Conservation (phyloP, 2,113 vertebrate genomes). For the Maylandia zebra region DNA sequence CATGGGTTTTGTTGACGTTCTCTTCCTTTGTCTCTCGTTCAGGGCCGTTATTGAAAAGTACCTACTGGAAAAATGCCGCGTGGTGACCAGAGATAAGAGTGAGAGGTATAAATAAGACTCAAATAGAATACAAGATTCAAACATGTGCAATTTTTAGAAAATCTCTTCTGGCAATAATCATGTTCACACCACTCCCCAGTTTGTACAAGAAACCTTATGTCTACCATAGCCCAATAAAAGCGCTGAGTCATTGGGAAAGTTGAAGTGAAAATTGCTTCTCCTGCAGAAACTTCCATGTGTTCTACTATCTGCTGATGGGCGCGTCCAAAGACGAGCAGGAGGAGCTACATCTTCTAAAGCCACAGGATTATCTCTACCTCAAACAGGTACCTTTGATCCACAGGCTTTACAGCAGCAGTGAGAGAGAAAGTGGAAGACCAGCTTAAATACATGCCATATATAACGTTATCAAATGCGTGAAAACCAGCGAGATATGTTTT, state of each 20-base stretch:
- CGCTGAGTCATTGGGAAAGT: not conserved
- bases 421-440: not conserved
- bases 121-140: not conserved
- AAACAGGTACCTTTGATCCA: constrained; percentile 79
- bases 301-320: constrained; percentile 91
- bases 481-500: not conserved
- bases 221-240: not conserved
- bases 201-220: not conserved
- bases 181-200: not conserved
- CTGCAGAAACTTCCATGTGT: constrained; percentile 92
- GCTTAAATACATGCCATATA: not conserved
- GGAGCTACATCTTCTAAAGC: constrained; percentile 83
- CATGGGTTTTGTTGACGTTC: not conserved
- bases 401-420: not conserved
- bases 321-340: constrained; percentile 80
- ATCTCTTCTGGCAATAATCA: not conserved
- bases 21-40: not conserved
- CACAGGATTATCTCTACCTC: constrained; percentile 94
- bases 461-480: not conserved
- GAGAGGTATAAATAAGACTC: constrained; percentile 76
- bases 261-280: not conserved
- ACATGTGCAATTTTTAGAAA: not conserved
- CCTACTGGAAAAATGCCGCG: constrained; percentile 89
- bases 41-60: constrained; percentile 95
- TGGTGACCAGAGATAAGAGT: constrained; percentile 84